phyloP scores from a whole-genome alignment of 2,888 invertebrate species.

The Agrochola circellaris region DNA sequence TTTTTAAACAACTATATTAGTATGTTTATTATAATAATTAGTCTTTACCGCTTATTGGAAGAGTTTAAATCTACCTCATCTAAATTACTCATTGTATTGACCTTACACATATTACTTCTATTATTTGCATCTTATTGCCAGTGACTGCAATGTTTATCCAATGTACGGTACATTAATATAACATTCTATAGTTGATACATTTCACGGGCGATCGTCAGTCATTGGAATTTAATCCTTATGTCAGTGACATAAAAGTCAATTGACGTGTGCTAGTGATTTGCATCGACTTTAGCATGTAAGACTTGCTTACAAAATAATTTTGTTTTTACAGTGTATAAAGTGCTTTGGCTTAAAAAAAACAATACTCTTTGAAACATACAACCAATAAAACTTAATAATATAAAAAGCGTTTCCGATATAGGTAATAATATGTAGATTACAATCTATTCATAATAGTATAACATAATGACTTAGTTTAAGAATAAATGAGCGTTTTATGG shows the following conservation, averaged over 20 bases:
- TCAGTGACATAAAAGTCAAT: not conserved
- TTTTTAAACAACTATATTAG: slow-evolving; percentile 42
- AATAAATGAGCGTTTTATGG: slow-evolving; percentile 65
- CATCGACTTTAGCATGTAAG: slow-evolving; percentile 4
- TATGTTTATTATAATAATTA: slow-evolving; percentile 52
- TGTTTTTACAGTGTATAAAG: slow-evolving; percentile 4
- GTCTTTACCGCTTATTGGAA: slow-evolving; percentile 61
- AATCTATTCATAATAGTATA: slow-evolving; percentile 25
- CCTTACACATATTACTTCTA: slow-evolving; percentile 33
- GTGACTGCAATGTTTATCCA: slow-evolving; percentile 30
- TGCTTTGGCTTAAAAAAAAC: slow-evolving; percentile 30
- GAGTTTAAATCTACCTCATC: slow-evolving; percentile 50
- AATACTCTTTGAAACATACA: slow-evolving; percentile 29
- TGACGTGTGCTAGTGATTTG: not conserved
- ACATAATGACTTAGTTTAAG: slow-evolving; percentile 55
- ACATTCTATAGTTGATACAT: slow-evolving; percentile 8
- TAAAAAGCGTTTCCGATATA: slow-evolving; percentile 45
- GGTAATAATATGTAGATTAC: slow-evolving; percentile 11
- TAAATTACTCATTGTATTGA: slow-evolving; percentile 40
- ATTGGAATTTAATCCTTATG: slow-evolving; percentile 8
- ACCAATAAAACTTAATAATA: slow-evolving; percentile 38
- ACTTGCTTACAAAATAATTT: slow-evolving; percentile 37
- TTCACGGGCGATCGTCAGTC: not conserved
- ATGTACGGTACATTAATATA: slow-evolving; percentile 26
- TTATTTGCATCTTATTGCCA: slow-evolving; percentile 37